These are phyloP conservation scores for Diorhabda elongata DNA, from an alignment of 1,140 invertebrate genomes.

Conservation along the genomic window DNA sequence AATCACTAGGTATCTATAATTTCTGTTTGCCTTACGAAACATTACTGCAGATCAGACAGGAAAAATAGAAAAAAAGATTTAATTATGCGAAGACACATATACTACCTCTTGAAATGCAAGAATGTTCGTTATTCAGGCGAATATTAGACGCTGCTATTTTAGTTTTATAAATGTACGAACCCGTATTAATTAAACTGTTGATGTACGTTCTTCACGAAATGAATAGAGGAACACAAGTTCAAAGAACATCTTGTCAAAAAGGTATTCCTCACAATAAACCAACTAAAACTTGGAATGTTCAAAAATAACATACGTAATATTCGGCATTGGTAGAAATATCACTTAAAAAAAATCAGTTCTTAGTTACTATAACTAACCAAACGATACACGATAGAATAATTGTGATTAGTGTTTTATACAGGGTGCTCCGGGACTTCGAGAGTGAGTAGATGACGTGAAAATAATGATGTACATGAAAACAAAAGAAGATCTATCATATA, in stretches of 20 bases:
- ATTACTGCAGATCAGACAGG: no score
- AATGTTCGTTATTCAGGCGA: slow-evolving; percentile 2
- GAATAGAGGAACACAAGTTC: neutral
- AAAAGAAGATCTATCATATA: no score
- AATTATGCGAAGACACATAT: neutral
- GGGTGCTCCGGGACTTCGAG: no score
- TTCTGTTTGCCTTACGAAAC: no score
- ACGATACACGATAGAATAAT: neutral
- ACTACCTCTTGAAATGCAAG: slow-evolving; percentile 2
- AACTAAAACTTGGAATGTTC: neutral
- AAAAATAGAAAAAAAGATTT: no score
- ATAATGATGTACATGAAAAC: no score
- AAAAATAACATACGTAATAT: neutral
- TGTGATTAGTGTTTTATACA: no score
- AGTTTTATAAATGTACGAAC: neutral
- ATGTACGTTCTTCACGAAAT: neutral
- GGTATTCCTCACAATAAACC: neutral
- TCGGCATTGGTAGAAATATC: neutral
- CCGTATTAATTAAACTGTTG: neutral
- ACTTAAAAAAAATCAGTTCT: neutral
- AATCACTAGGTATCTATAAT: no score
- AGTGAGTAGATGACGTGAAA: no score
- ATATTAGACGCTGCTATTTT: neutral
- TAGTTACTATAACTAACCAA: neutral
- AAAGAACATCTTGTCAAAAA: neutral